These are phyloP conservation scores for Ephestia elutella DNA, from an alignment of 1,140 invertebrate species.

Conservation along the genomic window DNA sequence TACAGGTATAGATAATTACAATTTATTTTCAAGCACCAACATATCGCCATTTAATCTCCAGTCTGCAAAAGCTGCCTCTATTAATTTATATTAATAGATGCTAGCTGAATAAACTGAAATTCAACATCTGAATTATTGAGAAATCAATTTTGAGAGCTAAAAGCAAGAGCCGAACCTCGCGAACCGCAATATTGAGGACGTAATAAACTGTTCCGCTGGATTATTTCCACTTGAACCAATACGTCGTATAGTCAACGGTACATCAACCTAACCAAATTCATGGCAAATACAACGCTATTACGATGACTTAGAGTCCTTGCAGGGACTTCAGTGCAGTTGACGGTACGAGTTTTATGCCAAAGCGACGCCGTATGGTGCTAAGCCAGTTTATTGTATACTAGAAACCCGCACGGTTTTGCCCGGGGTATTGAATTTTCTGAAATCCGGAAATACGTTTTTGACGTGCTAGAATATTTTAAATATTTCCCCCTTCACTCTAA, in stretches of 20 bases:
- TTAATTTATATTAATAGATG: background rate
- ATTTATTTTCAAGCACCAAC: no score
- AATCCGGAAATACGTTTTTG: no score
- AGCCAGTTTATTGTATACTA: background rate
- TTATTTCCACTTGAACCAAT: constrained; percentile 53
- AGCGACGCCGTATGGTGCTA: background rate
- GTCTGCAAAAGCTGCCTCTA: no score
- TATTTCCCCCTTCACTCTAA: no score
- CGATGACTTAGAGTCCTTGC: no score
- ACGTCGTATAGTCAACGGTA: constrained; percentile 10
- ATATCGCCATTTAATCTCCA: no score
- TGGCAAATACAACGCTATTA: no score
- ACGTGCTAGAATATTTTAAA: no score
- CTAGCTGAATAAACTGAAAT: background rate
- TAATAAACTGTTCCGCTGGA: constrained; percentile 52
- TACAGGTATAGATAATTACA: no score
- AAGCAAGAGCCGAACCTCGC: constrained; percentile 10
- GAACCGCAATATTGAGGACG: constrained; percentile 53
- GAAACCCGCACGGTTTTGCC: background rate
- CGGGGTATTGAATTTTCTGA: no score
- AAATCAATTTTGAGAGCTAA: constrained; percentile 49
- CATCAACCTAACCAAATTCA: background rate
- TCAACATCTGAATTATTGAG: constrained; percentile 4
- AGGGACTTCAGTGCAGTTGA: background rate
- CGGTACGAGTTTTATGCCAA: background rate